Base-by-base conservation (phyloP, 2,797 vertebrate species). In the Scarus forsteni region DNA sequence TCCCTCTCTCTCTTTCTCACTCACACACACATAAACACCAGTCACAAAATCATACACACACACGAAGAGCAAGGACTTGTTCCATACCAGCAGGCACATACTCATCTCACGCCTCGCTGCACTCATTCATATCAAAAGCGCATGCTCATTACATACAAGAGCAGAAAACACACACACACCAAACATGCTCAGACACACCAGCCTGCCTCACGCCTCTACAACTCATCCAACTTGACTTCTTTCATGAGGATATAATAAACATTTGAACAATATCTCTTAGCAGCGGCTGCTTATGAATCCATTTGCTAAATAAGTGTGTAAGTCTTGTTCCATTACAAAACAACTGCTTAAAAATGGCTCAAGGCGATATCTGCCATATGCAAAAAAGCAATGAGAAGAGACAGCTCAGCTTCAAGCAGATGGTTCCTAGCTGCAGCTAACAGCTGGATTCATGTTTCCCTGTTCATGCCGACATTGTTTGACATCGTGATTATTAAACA, bases 61-160 rank as follows among this genome's bases (percentile, higher is more conserved):
- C 84, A 77, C 61, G 60, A 85, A 88, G 85, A 82, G 83, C 86
- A 89, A 88, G 87, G 88, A 92, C 90, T 92, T 88, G 87, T 91
- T 92, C 91, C 90, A 85, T 91, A 92, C 85, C 89, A 91, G 84
- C 83, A 84, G 87, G 82, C 90, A 91, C 89, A 92, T 88, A 88
- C 88, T 92, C 91, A 93, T 93, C 91, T 91, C 92, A 93, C 71
- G 89, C 86, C 85, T 90, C 88, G 75, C 87, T 91, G 89, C 85
- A 79, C 88, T 90, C 89, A 92, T 93, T 92, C 90, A 91, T 83
- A 88, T 88, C 86, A 82, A 86, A 86, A 89, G 90, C 84, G 87
- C 87, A 89, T 89, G 91, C 92, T 92, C 90, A 87, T 87, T 88
- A 92, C 88, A 87, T 84, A 86, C 77, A 80, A 84, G 70, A 70